These are phyloP conservation scores for Tribolium castaneum DNA, from an alignment of 1,140 invertebrate genomes.

Conservation along the genomic window DNA sequence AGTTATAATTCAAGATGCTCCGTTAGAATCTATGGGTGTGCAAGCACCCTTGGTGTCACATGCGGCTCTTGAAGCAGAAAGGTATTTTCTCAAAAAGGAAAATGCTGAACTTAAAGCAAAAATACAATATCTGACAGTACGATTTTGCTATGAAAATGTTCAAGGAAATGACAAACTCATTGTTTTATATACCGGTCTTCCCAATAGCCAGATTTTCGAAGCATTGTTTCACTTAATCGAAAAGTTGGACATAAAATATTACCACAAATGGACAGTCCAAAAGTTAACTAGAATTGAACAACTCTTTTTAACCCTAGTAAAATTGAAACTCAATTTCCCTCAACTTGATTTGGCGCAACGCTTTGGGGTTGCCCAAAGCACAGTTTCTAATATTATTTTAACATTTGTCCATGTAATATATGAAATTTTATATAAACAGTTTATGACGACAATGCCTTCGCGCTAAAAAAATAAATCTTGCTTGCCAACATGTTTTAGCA, in stretches of 20 bases:
- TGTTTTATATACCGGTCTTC: background rate
- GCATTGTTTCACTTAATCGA: background rate
- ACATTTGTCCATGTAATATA: background rate
- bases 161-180: background rate
- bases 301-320: background rate
- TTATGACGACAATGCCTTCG: constrained; percentile 34
- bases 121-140: background rate
- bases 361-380: too few species aligned
- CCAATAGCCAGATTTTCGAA: background rate
- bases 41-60: too few species aligned
- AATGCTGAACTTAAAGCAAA: background rate
- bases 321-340: constrained; percentile 16
- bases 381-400: too few species aligned
- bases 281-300: background rate
- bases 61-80: constrained; percentile 6
- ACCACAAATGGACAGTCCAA: background rate
- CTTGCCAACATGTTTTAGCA: constrained; percentile 43
- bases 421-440: constrained; percentile 34
- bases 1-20: too few species aligned
- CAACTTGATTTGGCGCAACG: constrained; percentile 3
- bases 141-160: constrained; percentile 10
- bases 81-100: constrained; percentile 17
- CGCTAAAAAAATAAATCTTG: constrained; percentile 40
- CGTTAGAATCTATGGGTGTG: too few species aligned
- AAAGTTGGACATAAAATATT: background rate